Evolutionary conservation across 2,113 vertebrate species (phyloP).

Genomic region (Seriola quinqueradiata): DNA sequence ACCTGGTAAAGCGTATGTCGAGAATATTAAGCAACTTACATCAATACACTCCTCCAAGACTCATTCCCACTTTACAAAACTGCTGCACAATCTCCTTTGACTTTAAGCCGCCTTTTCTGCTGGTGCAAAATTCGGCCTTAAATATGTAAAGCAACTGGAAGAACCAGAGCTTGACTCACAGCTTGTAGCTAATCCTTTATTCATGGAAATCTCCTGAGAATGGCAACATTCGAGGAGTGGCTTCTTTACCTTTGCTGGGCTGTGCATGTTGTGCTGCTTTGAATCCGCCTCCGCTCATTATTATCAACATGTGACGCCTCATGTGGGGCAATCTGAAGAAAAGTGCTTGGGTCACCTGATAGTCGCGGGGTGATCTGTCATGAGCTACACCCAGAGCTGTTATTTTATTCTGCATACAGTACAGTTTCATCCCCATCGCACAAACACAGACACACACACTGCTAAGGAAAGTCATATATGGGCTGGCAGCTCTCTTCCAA

Average conservation of each 20-base stretch:
- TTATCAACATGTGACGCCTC: slow-evolving; percentile 43
- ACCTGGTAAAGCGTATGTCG: background rate
- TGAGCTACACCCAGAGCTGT: slow-evolving; percentile 31
- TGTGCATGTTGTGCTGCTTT: slow-evolving; percentile 46
- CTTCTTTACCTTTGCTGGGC: slow-evolving; percentile 61
- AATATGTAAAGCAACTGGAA: slow-evolving; percentile 80
- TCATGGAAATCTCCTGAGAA: slow-evolving; percentile 77
- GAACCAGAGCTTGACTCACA: slow-evolving; percentile 77
- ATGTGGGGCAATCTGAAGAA: slow-evolving; percentile 32
- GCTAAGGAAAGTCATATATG: slow-evolving; percentile 31
- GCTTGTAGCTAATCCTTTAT: slow-evolving; percentile 80
- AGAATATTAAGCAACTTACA: slow-evolving; percentile 41
- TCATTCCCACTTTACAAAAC: slow-evolving; percentile 51
- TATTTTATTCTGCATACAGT: slow-evolving; percentile 23
- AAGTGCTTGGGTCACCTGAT: slow-evolving; percentile 62
- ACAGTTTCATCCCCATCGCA: slow-evolving; percentile 9
- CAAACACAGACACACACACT: background rate
- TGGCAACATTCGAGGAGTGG: slow-evolving; percentile 56
- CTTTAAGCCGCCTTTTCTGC: slow-evolving; percentile 74
- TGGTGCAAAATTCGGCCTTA: slow-evolving; percentile 65
- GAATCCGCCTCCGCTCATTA: slow-evolving; percentile 61
- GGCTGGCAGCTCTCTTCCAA: slow-evolving; percentile 51
- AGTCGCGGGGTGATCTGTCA: slow-evolving; percentile 34
- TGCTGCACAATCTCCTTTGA: slow-evolving; percentile 66
- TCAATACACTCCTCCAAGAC: slow-evolving; percentile 38